Conservation (phyloP, 2,113 vertebrate genomes). For the Bufo gargarizans region DNA sequence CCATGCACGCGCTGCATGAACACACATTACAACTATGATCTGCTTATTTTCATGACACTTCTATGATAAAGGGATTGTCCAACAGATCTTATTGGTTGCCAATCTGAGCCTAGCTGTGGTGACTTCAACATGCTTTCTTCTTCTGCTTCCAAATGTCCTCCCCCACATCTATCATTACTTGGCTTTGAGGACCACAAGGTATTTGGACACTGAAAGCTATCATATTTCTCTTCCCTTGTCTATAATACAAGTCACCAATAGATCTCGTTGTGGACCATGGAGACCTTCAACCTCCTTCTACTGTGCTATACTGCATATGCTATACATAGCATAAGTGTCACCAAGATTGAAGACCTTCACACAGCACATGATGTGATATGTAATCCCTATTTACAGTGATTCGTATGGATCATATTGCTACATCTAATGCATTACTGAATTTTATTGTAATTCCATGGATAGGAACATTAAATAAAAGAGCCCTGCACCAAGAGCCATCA, state of each 20-base stretch:
- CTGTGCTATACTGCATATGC: neutral
- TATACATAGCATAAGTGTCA: neutral
- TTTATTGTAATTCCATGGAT: neutral
- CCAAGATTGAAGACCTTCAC: neutral
- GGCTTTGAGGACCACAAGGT: neutral
- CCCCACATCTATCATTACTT: neutral
- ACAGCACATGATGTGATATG: neutral
- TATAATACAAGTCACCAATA: neutral
- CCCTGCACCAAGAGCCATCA: neutral
- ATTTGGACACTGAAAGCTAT: neutral
- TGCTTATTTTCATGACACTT: too few species aligned
- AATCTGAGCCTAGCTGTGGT: too few species aligned
- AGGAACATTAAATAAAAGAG: slow-evolving; percentile 12
- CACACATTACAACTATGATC: too few species aligned
- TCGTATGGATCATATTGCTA: neutral
- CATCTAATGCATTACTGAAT: slow-evolving; percentile 16
- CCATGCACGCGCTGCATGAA: too few species aligned
- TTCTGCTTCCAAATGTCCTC: neutral
- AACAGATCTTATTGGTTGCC: too few species aligned
- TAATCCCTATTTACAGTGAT: neutral
- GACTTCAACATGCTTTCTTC: too few species aligned
- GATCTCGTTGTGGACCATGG: neutral
- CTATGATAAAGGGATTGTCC: too few species aligned
- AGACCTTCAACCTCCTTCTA: neutral
- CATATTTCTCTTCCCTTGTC: neutral